Conservation (phyloP, 2,113 vertebrate species). For the Morone chrysops region DNA sequence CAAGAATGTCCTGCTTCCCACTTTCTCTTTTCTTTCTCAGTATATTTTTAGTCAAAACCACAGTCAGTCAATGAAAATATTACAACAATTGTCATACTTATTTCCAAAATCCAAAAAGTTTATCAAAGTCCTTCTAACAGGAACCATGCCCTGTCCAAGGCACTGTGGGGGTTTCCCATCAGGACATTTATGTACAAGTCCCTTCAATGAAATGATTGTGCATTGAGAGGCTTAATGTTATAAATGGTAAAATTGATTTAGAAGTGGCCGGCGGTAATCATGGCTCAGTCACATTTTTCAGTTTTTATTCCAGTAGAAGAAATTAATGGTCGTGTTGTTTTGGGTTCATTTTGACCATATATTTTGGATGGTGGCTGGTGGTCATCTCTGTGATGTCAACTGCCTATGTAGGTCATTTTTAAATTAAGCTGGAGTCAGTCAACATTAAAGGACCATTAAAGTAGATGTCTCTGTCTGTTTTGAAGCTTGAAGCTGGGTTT, state of each 20-base stretch:
- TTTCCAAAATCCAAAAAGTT: constrained; percentile 56
- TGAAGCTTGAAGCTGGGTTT: not conserved
- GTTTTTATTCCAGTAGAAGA: constrained; percentile 66
- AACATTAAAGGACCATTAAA: not conserved
- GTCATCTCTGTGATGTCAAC: not conserved
- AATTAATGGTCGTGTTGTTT: constrained; percentile 58
- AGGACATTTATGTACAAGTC: constrained; percentile 68
- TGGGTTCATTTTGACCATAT: not conserved
- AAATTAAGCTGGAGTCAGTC: not conserved
- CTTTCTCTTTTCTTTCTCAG: not conserved
- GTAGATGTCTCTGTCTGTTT: not conserved
- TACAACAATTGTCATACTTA: constrained; percentile 2
- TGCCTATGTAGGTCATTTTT: not conserved
- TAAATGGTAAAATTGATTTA: constrained; percentile 71
- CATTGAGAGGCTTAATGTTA: constrained; percentile 66
- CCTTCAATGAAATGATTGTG: constrained; percentile 83
- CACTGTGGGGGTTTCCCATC: constrained; percentile 42
- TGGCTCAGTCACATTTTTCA: constrained; percentile 60
- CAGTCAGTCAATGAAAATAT: constrained; percentile 1
- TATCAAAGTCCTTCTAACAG: constrained; percentile 69
- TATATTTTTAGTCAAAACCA: not conserved
- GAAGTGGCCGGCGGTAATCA: constrained; percentile 61
- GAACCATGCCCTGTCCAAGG: constrained; percentile 64
- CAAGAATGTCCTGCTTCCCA: not conserved
- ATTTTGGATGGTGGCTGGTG: not conserved